phyloP scores from a whole-genome alignment of 2,888 invertebrate species.

The Phaonia tiefii region DNA sequence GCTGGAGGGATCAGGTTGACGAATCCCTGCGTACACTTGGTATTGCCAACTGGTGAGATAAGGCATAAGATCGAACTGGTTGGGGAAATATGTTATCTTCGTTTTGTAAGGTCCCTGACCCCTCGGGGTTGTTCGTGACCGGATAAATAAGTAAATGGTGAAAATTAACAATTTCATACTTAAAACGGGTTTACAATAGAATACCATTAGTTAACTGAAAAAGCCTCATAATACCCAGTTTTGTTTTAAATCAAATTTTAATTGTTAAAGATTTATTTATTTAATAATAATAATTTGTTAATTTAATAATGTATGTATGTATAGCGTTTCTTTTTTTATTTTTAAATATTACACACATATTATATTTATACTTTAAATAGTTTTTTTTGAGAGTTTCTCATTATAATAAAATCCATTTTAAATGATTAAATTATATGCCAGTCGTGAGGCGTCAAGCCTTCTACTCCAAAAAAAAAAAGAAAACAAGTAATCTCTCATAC shows the following conservation, averaged over 20 bases:
- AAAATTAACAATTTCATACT: too few relatives aligned
- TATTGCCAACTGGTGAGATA: too few relatives aligned
- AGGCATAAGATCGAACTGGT: too few relatives aligned
- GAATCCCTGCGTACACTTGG: too few relatives aligned
- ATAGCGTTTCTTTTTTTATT: not conserved
- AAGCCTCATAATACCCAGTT: not conserved
- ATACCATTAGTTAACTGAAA: too few relatives aligned
- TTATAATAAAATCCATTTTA: constrained; percentile 7
- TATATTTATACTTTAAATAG: constrained; percentile 17
- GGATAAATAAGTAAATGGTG: too few relatives aligned
- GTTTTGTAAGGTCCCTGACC: too few relatives aligned
- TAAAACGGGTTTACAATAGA: too few relatives aligned
- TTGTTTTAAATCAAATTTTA: not conserved
- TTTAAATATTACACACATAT: constrained; percentile 24
- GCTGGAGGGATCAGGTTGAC: too few relatives aligned
- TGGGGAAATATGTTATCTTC: too few relatives aligned
- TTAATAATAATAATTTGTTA: constrained; percentile 19
- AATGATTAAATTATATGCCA: constrained; percentile 30
- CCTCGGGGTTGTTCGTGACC: too few relatives aligned
- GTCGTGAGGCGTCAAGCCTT: constrained; percentile 13
- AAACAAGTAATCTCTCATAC: constrained; percentile 14
- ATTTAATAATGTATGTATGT: not conserved
- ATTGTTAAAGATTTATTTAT: constrained; percentile 15
- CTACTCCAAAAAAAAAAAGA: constrained; percentile 1
- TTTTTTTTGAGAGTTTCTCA: constrained; percentile 19